Conservation (phyloP, 2,113 vertebrate species). For the Cyanistes caeruleus region DNA sequence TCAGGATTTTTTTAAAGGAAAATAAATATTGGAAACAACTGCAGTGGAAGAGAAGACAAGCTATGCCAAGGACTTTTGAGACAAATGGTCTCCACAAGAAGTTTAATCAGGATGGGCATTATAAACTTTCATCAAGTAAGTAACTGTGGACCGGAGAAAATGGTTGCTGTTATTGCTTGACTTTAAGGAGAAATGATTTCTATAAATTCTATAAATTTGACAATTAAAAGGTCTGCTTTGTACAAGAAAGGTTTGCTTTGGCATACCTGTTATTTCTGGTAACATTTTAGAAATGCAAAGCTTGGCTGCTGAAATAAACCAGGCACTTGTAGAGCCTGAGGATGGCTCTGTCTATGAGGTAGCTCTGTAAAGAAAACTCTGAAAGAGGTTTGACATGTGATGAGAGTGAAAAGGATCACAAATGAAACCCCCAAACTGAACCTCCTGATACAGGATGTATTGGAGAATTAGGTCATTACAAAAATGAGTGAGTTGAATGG, state of each 20-base stretch:
- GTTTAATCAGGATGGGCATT: rapidly evolving
- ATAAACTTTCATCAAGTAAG: background rate
- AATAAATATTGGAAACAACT: background rate
- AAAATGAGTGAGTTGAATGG: conserved; percentile 32
- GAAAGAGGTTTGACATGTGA: background rate
- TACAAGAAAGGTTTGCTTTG: background rate
- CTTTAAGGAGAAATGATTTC: background rate
- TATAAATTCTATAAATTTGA: background rate
- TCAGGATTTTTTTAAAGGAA: background rate
- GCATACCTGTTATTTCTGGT: background rate
- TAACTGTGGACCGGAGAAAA: background rate
- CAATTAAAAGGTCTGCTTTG: background rate
- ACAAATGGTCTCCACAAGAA: background rate
- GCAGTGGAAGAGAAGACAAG: background rate
- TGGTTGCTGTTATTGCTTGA: background rate
- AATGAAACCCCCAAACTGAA: background rate
- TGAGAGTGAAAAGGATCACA: background rate
- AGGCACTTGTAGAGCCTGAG: background rate
- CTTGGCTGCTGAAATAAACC: background rate
- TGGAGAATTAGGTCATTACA: conserved; percentile 15
- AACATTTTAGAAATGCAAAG: background rate
- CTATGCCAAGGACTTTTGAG: background rate
- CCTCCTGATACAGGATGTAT: background rate
- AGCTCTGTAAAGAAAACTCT: background rate
- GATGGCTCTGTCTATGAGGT: background rate